Base-by-base conservation (phyloP, 1,140 invertebrate genomes). In the Nephotettix cincticeps region DNA sequence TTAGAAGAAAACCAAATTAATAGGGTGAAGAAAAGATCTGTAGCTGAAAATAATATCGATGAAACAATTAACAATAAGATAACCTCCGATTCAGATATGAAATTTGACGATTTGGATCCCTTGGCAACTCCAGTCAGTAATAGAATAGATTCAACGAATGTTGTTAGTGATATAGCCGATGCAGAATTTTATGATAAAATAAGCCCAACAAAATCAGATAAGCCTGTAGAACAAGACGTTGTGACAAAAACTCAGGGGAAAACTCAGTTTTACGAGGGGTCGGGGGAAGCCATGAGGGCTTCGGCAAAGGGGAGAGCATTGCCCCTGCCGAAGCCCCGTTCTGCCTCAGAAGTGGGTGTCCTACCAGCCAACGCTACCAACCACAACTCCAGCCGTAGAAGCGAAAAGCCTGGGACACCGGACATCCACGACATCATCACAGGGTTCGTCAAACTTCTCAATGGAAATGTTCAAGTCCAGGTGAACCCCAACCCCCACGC, bases 401-500 rank as follows among this genome's bases (percentile, higher is more conserved):
- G 43, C 30, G 71, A 76, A 45, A 21, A 76, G 30, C 74, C 73
- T 75, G 87, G 89, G 2, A 89, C 88, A 79, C 90, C 91, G 21
- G 93, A 95, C 79, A 94, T 95, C 67, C 92, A 95, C 80, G 94
- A 95, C 77, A 94, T 96, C 14, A 93, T 96, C 63, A 93, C 93
- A 6, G 93, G 93, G 13, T 92, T 96, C 40, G 93, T 96, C 0
- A 94, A 95, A 79, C 80, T 96, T 0, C 81, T 96, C 0, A 94
- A 95, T 75, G 93, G 93, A 0, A 94, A 95, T 75, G 92, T 94
- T 0, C 93, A 94, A 75, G 90, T 91, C 0, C 64, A 67, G 17
- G 32, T 67, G 30, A 67, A 67, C 21, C 32, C 64, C 17, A 40
- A 67, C 30, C 19, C 32, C 84, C 43, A 79, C 83, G 3, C 51